These are phyloP conservation scores for Narcine bancroftii DNA, from an alignment of 2,113 vertebrate genomes.

Conservation along the genomic window DNA sequence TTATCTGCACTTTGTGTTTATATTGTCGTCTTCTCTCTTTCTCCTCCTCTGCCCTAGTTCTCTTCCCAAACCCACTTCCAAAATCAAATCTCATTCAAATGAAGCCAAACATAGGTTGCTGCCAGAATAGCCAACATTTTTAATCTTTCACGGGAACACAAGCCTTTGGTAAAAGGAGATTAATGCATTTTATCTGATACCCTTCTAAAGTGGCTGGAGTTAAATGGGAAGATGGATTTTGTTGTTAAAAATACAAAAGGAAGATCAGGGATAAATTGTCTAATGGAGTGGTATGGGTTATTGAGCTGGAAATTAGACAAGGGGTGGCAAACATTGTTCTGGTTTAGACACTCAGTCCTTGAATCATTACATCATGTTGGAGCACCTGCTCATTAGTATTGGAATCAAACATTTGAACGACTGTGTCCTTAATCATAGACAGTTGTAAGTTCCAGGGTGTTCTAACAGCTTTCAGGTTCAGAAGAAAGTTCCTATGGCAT, in stretches of 20 bases:
- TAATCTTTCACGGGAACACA: background rate
- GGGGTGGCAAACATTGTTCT: background rate
- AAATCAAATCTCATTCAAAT: background rate
- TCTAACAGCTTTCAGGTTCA: background rate
- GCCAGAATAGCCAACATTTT: background rate
- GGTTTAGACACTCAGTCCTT: too few relatives aligned
- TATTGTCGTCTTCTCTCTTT: background rate
- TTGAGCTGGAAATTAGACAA: background rate
- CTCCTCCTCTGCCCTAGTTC: background rate
- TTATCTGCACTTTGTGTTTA: too few relatives aligned
- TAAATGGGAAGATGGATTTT: background rate
- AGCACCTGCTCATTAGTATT: background rate
- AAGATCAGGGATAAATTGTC: background rate
- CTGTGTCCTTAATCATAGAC: background rate
- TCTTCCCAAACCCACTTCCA: background rate
- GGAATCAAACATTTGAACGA: background rate
- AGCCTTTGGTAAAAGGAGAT: background rate
- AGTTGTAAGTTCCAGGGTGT: background rate
- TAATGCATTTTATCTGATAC: background rate
- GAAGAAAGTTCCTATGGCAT: background rate
- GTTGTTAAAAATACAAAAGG: slow-evolving; percentile 2
- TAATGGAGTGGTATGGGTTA: background rate
- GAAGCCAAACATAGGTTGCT: background rate
- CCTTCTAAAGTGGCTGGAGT: background rate
- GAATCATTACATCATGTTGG: background rate